Evolutionary conservation across 2,888 invertebrate genomes (phyloP), one percentile per base, ranked within the genome.

Genomic region (Erpobdella octoculata): DNA sequence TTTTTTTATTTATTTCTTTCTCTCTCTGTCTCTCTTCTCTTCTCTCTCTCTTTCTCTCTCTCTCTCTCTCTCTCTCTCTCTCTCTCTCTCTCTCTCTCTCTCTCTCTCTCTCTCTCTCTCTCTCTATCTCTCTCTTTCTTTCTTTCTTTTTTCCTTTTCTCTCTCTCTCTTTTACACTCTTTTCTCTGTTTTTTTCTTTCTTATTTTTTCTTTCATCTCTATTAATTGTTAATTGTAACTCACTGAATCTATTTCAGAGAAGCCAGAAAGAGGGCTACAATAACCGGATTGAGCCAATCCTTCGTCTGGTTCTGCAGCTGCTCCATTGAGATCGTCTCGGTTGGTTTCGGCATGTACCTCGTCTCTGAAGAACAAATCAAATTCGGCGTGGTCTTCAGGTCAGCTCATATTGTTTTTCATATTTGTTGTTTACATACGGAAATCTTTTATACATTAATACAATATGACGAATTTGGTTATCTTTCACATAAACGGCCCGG

Each of bases 301-400:
- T 71, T 71, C 66, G 68, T 66, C 62, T 71, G 68, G 68, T 69
- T 70, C 37, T 48, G 41, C 35, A 68, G 69, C n/a, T 62, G 68
- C 38, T 46, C 38, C 61, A 73, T 73, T 28, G 67, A 70, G 18
- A 72, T 72, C 41, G 70, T 72, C n/a, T 38, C 64, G 18, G 68
- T 73, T n/a, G 72, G 72, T 28, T 71, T 72, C 62, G 74, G 74
- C 15, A 36, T 74, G 38, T 72, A 46, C 48, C 72, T 74, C 36
- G 74, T 74, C 8, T 74, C 73, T 1, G 69, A 73, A 21, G 48
- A 31, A 2, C 2, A 58, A 25, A 72, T 73, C 38, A 58, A 53
- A 33, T 72, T 72, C 41, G 67, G 73, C 35, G 46, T 64, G 21
- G 71, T 74, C 53, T 70, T 74, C 73, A 73, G 72, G 74, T 74